Base-by-base conservation (phyloP, 2,797 vertebrate genomes). In the Craterocephalus amniculus region DNA sequence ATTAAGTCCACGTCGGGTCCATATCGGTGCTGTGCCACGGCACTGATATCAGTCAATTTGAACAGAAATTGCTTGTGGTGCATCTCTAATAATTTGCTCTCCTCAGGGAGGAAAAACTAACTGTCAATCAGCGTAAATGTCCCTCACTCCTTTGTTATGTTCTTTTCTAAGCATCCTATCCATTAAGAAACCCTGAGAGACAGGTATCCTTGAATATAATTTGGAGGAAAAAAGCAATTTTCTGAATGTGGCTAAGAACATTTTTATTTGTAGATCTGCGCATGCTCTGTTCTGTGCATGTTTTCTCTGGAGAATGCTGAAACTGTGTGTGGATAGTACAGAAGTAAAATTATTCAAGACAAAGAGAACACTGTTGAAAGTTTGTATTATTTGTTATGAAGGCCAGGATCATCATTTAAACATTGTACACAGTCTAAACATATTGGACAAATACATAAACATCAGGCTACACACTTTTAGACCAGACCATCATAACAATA, bases 361-460 rank as follows among this genome's bases (percentile, higher is more conserved):
- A 74, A 58, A 52, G 11, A 29, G 1, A 36, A 62, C 78, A 72
- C 69, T 80, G 62, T 78, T 83, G 45, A 80, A 89, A 1, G 66
- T 84, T 83, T 92, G 80, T 89, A 89, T 88, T 91, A 55, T 78
- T 58, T 58, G 67, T 80, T 81, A 81, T 72, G 81, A 90, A 88
- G 74, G 63, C 67, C 74, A 76, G 57, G 29, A 67, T 78, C 61
- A 70, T 79, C 67, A 70, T 84, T 85, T 71, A 84, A 70, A 82
- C 72, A 67, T 75, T 64, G 66, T 76, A 91, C 74, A 84, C 65
- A 63, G 64, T 76, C 80, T 83, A 88, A 74, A 63, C 73, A 81
- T 78, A 74, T 76, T 69, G 70, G 63, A 90, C 79, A 81, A 63
- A 80, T 88, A 89, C 81, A 82, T 81, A 57, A 79, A 83, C 74